Evolutionary conservation across 2,888 invertebrate species (phyloP).

Genomic region (Dicyrtoma fusca): DNA sequence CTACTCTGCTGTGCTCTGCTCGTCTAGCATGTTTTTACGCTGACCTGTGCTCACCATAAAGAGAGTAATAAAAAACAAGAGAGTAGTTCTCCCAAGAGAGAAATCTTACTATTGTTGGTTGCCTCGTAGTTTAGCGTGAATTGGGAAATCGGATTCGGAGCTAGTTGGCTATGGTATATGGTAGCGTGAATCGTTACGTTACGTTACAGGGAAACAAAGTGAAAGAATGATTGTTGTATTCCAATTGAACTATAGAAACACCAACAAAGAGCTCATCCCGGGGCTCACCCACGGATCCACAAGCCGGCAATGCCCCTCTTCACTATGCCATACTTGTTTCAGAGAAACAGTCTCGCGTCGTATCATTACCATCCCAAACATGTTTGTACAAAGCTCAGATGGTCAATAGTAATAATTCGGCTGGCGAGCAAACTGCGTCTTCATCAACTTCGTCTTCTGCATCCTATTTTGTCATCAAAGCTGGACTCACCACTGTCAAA

Average conservation of each 20-base stretch:
- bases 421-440: background rate
- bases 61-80: too few species aligned
- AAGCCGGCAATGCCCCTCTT: conserved; percentile 67
- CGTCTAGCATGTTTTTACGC: too few species aligned
- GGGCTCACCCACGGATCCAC: conserved; percentile 58
- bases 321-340: conserved; percentile 93
- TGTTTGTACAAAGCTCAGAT: conserved; percentile 87
- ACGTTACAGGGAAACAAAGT: too few species aligned
- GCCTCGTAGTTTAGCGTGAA: too few species aligned
- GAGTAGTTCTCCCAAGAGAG: too few species aligned
- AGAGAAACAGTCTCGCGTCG: conserved; percentile 92
- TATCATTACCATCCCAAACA: conserved; percentile 92
- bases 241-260: conserved; percentile 57
- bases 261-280: conserved; percentile 58
- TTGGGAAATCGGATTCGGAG: too few species aligned
- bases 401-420: conserved; percentile 32
- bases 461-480: conserved; percentile 79
- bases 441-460: conserved; percentile 17
- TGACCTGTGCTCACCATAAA: too few species aligned
- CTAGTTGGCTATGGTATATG: too few species aligned
- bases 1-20: too few species aligned
- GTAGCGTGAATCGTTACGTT: too few species aligned
- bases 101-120: too few species aligned
- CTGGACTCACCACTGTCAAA: conserved; percentile 89
- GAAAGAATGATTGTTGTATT: conserved; percentile 1